Evolutionary conservation across 2,888 invertebrate genomes (phyloP), one percentile per base, ranked within the genome.

Genomic region (Meiosimyza platycephala): DNA sequence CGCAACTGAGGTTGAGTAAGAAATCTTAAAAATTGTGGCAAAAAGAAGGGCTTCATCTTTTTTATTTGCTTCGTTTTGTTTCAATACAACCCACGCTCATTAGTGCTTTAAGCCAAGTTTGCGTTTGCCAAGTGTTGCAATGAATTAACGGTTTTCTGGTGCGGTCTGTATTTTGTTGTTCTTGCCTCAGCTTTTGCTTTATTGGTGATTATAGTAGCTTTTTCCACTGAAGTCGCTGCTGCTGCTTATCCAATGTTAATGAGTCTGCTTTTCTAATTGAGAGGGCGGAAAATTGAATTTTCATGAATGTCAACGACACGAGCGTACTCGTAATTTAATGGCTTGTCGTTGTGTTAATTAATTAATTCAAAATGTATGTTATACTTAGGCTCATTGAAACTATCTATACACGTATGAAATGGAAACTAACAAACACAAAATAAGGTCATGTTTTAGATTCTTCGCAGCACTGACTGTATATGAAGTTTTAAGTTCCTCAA

Each of bases 61-160:
- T 57, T 7, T 40, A 40, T 40, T 40, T 40, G 9, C 9, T 7
- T 6, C 40, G 40, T 9, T 40, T 70, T 71, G 62, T 69, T 60
- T 66, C 55, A 52, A 57, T 60, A 55, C 48, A 65, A 60, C 69
- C 72, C 74, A 69, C 74, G 72, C 72, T 72, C 72, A 64, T 69
- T 55, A 74, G 65, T 52, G 64, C 47, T 72, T 40, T 54, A 51
- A 64, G 54, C 54, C 62, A 13, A 65, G 65, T 52, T 70, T 54
- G 62, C 70, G n/a, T 13, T 47, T 22, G n/a, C 15, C 13, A 33
- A 13, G 67, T 67, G 40, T 67, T 59, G 57, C 48, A 57, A 48
- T 50, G 33, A 33, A 51, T n/a, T 55, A 71, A 63, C 63, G 63
- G 71, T 59, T 59, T 33, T 13, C 15, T 9, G 11, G 16, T 18